Evolutionary conservation across 2,888 invertebrate species (phyloP).

Genomic region (Ennomos quercinarius): DNA sequence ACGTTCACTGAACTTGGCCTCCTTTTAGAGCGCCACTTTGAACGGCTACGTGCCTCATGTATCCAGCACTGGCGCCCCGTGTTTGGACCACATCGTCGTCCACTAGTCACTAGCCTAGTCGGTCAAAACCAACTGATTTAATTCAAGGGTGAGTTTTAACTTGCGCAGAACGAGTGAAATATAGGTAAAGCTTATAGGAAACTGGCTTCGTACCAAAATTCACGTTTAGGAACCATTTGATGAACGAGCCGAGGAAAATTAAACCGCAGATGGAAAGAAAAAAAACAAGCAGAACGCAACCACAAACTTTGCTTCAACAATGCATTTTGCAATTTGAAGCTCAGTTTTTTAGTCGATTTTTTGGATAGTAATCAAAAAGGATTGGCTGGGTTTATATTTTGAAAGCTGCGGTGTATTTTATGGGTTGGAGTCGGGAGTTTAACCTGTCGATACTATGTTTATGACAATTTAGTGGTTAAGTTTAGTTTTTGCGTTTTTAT

Average conservation of each 20-base stretch:
- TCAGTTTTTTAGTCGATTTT: slow-evolving; percentile 33
- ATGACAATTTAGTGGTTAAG: no score
- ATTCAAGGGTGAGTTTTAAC: slow-evolving; percentile 32
- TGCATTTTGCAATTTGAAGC: slow-evolving; percentile 39
- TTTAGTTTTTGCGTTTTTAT: no score
- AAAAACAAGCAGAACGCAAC: slow-evolving; percentile 42
- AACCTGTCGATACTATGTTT: background rate
- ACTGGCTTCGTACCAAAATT: slow-evolving; percentile 57
- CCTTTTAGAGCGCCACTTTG: no score
- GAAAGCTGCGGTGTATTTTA: background rate
- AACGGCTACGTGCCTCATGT: no score
- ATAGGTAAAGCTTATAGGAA: slow-evolving; percentile 50
- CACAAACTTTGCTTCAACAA: slow-evolving; percentile 44
- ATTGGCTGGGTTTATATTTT: slow-evolving; percentile 17
- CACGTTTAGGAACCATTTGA: slow-evolving; percentile 54
- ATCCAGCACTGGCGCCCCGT: no score
- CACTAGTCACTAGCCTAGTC: no score
- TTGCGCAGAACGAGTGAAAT: slow-evolving; percentile 43
- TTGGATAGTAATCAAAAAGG: slow-evolving; percentile 17
- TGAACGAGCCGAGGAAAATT: slow-evolving; percentile 47
- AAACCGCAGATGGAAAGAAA: slow-evolving; percentile 44
- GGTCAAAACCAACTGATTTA: no score
- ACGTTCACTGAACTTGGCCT: no score
- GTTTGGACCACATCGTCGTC: no score
- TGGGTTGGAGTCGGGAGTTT: background rate